These are phyloP conservation scores for Argyra leucocephala DNA, from an alignment of 2,888 invertebrate species.

Conservation along the genomic window DNA sequence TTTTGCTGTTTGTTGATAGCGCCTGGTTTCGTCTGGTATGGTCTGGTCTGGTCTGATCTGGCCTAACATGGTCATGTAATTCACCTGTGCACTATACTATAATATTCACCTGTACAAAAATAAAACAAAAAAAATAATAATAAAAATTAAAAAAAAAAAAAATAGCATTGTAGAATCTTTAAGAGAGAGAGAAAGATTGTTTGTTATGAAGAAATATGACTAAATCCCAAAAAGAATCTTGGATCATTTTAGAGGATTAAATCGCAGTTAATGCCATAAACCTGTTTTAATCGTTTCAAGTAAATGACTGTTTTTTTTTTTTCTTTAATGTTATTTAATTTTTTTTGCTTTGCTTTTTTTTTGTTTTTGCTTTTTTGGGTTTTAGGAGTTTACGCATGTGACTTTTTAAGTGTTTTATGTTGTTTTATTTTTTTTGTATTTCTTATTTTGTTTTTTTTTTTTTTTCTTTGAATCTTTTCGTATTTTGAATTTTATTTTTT, in stretches of 20 bases:
- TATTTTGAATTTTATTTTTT: no score
- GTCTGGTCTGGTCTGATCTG: no score
- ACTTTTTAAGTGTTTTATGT: not conserved
- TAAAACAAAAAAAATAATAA: no score
- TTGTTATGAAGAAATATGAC: constrained; percentile 6
- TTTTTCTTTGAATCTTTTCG: no score
- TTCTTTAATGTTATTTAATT: not conserved
- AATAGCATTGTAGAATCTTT: no score
- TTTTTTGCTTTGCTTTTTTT: not conserved
- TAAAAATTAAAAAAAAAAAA: no score
- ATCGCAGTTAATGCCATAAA: constrained; percentile 1
- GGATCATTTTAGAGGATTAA: constrained; percentile 2
- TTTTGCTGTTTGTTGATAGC: not conserved
- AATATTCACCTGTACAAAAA: not conserved
- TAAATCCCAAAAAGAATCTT: not conserved
- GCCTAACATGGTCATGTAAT: constrained; percentile 1
- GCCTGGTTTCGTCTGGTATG: no score
- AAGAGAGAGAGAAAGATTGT: no score
- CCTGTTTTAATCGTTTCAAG: not conserved
- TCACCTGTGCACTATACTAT: constrained; percentile 3
- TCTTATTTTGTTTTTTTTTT: no score
- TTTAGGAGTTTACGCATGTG: constrained; percentile 3
- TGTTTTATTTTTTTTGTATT: not conserved
- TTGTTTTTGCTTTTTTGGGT: not conserved
- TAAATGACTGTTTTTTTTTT: not conserved